Evolutionary conservation across 2,113 vertebrate species (phyloP).

Genomic region (Todiramphus saurophagus): DNA sequence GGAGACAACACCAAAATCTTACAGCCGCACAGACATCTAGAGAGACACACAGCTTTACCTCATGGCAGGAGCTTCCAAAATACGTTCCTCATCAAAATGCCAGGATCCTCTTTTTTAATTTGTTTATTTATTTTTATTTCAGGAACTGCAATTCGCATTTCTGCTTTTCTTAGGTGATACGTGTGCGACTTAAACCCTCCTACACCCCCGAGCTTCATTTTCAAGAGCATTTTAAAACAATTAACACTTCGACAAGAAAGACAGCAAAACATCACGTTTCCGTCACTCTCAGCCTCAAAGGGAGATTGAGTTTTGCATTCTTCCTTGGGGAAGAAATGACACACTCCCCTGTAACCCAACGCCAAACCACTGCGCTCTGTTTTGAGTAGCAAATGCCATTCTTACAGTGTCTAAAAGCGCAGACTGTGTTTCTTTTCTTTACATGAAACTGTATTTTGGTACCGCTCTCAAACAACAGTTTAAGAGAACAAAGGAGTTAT

Average conservation of each 20-base stretch:
- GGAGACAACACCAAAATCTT: slow-evolving; percentile 5
- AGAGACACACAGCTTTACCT: background rate
- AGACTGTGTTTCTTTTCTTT: slow-evolving; percentile 35
- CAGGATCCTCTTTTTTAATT: background rate
- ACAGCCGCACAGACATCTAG: background rate
- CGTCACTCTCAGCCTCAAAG: background rate
- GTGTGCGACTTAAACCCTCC: background rate
- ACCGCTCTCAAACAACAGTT: slow-evolving; percentile 29
- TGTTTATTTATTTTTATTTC: background rate
- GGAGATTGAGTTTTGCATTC: background rate
- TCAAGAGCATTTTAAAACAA: slow-evolving; percentile 28
- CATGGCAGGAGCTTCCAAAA: slow-evolving; percentile 21
- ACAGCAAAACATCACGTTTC: slow-evolving; percentile 3
- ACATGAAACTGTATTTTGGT: slow-evolving; percentile 52
- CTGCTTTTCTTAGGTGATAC: background rate
- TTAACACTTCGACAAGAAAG: background rate
- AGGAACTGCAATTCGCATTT: background rate
- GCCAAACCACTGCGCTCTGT: slow-evolving; percentile 28
- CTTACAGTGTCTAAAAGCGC: background rate
- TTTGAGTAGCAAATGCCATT: slow-evolving; percentile 41
- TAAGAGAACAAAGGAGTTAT: slow-evolving; percentile 64
- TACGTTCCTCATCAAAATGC: background rate
- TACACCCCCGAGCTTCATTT: background rate
- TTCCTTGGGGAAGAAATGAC: slow-evolving; percentile 36
- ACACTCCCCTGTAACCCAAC: background rate